These are phyloP conservation scores for Galago senegalensis DNA, from an alignment of 2,797 vertebrate genomes.

Conservation along the genomic window DNA sequence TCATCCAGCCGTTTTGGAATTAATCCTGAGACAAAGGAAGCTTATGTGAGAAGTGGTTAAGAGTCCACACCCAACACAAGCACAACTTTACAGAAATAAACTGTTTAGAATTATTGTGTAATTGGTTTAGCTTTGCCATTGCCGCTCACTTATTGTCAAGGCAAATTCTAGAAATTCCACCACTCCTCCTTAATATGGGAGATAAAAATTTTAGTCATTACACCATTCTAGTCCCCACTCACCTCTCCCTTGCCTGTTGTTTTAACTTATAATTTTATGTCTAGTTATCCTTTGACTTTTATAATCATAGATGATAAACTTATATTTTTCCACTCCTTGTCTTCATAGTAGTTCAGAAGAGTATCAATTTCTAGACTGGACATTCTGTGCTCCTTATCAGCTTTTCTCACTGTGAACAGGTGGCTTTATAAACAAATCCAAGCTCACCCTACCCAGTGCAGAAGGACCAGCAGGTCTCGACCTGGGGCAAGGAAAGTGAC, in stretches of 20 bases:
- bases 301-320: not conserved
- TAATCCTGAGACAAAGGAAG: not conserved
- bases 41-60: not conserved
- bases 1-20: not conserved
- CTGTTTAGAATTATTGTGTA: not conserved
- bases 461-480: no score
- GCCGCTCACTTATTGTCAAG: not conserved
- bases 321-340: not conserved
- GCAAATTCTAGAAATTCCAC: not conserved
- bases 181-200: not conserved
- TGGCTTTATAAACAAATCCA: not conserved
- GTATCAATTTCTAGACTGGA: not conserved
- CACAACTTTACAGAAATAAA: not conserved
- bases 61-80: not conserved
- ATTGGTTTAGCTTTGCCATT: not conserved
- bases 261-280: constrained; percentile 3
- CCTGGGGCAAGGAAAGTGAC: no score
- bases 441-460: no score
- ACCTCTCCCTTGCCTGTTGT: not conserved
- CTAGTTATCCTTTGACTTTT: not conserved
- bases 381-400: not conserved
- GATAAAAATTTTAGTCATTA: not conserved
- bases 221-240: not conserved
- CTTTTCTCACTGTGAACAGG: not conserved
- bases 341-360: not conserved